Evolutionary conservation across 1,140 invertebrate species (phyloP).

Genomic region (Gryon sp.): DNA sequence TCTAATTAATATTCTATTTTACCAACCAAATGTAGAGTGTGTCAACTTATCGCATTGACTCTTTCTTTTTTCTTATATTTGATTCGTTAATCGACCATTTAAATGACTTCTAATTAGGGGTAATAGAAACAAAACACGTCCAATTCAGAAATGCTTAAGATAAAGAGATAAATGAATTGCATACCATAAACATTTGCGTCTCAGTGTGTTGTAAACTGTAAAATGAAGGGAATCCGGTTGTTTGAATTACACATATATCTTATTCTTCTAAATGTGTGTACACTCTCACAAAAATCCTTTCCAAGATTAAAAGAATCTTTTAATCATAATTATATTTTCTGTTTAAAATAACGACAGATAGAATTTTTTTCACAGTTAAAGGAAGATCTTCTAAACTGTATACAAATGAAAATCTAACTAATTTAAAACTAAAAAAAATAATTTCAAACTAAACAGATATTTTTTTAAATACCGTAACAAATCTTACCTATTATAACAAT

Average conservation of each 20-base stretch:
- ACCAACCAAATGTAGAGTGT: conserved; percentile 35
- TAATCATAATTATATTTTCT: too few species aligned
- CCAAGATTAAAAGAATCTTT: too few species aligned
- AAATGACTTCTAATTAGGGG: conserved; percentile 77
- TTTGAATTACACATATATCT: conserved; percentile 40
- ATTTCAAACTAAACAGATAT: too few species aligned
- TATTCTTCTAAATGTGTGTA: conserved; percentile 12
- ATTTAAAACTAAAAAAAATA: too few species aligned
- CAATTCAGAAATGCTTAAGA: conserved; percentile 75
- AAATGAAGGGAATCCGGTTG: conserved; percentile 48
- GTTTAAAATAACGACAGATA: too few species aligned
- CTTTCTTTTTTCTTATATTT: conserved; percentile 49
- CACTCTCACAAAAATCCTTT: too few species aligned
- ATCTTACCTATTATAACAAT: too few species aligned
- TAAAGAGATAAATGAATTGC: conserved; percentile 66
- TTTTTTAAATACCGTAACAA: too few species aligned
- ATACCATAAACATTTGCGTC: conserved; percentile 60
- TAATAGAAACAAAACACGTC: conserved; percentile 77
- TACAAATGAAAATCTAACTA: too few species aligned
- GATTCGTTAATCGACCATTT: conserved; percentile 68
- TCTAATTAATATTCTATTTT: conserved; percentile 42
- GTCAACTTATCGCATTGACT: conserved; percentile 31
- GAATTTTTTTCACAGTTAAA: too few species aligned
- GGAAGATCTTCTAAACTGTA: too few species aligned
- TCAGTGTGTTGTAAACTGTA: conserved; percentile 20